A percentile compares a stretch with the other conserved stretches of the same genome.
phyloP scores from a whole-genome alignment of 2,797 vertebrate species.

The Labroides dimidiatus region DNA sequence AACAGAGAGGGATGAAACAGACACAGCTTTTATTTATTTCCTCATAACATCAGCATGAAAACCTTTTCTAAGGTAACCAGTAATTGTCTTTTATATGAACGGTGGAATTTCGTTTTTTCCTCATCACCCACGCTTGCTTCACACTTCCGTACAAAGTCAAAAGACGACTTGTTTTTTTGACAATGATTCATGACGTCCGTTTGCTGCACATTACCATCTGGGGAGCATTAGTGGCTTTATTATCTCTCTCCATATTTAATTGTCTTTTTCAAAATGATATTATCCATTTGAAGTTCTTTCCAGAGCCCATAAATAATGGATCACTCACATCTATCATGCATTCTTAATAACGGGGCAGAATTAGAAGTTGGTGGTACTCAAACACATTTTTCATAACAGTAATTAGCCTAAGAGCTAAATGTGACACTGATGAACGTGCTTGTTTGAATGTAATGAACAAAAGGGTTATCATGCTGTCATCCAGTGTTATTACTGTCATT shows the following conservation, averaged over 20 bases:
- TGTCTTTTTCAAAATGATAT: conserved; percentile 67
- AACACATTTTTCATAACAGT: conserved; percentile 54
- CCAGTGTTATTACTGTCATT: conserved; percentile 9
- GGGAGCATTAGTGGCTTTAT: conserved; percentile 40
- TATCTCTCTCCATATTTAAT: conserved; percentile 66
- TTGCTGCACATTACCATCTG: conserved; percentile 20
- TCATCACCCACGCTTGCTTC: conserved; percentile 12
- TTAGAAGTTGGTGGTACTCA: conserved; percentile 59
- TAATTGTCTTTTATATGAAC: not conserved
- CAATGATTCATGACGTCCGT: conserved; percentile 38
- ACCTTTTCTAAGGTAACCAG: conserved; percentile 15
- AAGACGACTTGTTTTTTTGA: conserved; percentile 31
- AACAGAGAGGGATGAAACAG: conserved; percentile 37
- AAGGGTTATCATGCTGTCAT: conserved; percentile 35
- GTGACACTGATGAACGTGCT: conserved; percentile 35
- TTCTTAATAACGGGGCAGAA: conserved; percentile 71
- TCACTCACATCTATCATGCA: conserved; percentile 68
- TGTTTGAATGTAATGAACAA: conserved; percentile 43
- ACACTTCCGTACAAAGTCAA: conserved; percentile 7
- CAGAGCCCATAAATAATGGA: conserved; percentile 71
- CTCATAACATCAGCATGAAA: not conserved
- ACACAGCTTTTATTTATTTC: conserved; percentile 37
- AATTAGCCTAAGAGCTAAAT: conserved; percentile 48
- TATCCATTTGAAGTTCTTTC: conserved; percentile 72
- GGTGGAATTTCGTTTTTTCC: conserved; percentile 12